Base-by-base conservation (phyloP, 2,888 invertebrate species). In the Lapara coniferarum region DNA sequence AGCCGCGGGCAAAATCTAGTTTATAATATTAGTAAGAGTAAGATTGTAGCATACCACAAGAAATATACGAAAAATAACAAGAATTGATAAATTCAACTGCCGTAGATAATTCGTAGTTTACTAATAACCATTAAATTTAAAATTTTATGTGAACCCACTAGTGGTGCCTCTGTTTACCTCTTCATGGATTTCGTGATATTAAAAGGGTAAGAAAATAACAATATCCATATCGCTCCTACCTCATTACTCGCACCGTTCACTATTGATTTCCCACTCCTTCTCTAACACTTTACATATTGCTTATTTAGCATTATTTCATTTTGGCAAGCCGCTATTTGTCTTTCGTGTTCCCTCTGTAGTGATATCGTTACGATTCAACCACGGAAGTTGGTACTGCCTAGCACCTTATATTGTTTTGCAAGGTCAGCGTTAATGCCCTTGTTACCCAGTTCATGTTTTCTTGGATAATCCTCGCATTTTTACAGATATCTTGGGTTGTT, bases 291-390 rank as follows among this genome's bases (percentile, higher is more conserved):
- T 91, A 87, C 91, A 92, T 92, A 92, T 90, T 89, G 91, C 91
- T 91, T 91, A 89, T 89, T 90, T 88, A 87, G 90, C 91, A 88
- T 91, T 90, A 91, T 91, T 90, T 91, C 89, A 90, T 90, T 87
- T 86, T 80, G 81, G 82, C 78, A 78, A 80, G 81, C 83, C 84
- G 81, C 83, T 89, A 89, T 90, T 90, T 90, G 86, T 89, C 89
- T 89, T 87, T 79, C 77, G 74, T 77, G 77, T 85, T 85, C 80
- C 78, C 86, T 85, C 87, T 86, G 87, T 84, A 84, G 83, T 84
- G 85, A 85, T 86, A 84, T 82, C 78, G 78, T 71, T 70, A 76
- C 74, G 74, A 66, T 76, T 75, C 75, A 53, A 46, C 55, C 19
- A 14, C 19, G 44, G 14, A 51, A 49, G 51, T 59, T 63, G 63